Conservation (phyloP, 2,888 invertebrate genomes). For the Siphonodentalium dalli region DNA sequence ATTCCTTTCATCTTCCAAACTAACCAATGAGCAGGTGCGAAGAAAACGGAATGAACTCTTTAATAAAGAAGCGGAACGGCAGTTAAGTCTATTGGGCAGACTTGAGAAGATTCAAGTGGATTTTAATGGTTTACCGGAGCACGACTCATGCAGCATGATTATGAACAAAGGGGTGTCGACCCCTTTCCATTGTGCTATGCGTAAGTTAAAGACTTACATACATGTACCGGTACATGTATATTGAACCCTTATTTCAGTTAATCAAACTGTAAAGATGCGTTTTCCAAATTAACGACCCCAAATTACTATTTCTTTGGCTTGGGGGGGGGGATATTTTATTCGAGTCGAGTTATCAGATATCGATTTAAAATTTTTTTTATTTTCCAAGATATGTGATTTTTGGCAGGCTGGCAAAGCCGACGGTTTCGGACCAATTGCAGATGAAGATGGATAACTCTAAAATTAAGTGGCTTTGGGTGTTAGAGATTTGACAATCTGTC, state of each 20-base stretch:
- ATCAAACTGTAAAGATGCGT: background rate
- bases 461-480: too few species aligned
- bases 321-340: background rate
- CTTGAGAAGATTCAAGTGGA: conserved; percentile 90
- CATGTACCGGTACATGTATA: background rate
- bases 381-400: too few species aligned
- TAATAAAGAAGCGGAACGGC: conserved; percentile 77
- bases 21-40: conserved; percentile 56
- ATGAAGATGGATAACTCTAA: too few species aligned
- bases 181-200: conserved; percentile 89
- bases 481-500: too few species aligned
- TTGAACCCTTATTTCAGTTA: background rate
- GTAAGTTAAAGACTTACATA: conserved; percentile 69
- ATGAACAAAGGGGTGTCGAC: conserved; percentile 95
- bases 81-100: conserved; percentile 78
- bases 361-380: too few species aligned
- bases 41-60: conserved; percentile 71
- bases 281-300: background rate
- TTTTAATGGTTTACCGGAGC: conserved; percentile 78
- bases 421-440: too few species aligned
- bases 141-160: conserved; percentile 76
- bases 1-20: too few species aligned
- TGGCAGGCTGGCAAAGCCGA: too few species aligned
- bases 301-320: background rate
- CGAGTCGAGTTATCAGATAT: too few species aligned